phyloP scores from a whole-genome alignment of 2,888 invertebrate genomes.

The Agrotis ipsilon region DNA sequence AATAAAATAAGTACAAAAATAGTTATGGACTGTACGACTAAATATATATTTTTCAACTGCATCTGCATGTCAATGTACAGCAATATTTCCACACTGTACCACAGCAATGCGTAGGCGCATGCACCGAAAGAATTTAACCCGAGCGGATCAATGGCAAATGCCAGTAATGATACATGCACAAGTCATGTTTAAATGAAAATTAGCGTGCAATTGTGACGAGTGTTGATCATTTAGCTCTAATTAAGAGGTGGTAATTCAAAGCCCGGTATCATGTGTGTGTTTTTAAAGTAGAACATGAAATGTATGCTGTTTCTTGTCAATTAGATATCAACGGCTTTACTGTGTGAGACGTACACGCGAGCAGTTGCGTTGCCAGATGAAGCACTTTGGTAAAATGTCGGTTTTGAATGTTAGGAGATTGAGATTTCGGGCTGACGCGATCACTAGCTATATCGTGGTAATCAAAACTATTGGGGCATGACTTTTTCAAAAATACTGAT shows the following conservation, averaged over 20 bases:
- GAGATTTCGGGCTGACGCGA: not conserved
- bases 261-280: not conserved
- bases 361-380: not conserved
- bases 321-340: constrained; percentile 8
- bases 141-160: constrained; percentile 57
- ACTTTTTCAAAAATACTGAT: too few relatives aligned
- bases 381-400: not conserved
- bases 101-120: constrained; percentile 53
- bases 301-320: constrained; percentile 26
- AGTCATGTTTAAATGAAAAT: constrained; percentile 41
- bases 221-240: constrained; percentile 12
- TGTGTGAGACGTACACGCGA: constrained; percentile 24
- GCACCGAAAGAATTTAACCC: constrained; percentile 63
- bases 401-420: not conserved
- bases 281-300: constrained; percentile 8
- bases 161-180: constrained; percentile 44
- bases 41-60: too few relatives aligned
- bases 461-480: too few relatives aligned
- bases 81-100: constrained; percentile 12
- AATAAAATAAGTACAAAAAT: too few relatives aligned
- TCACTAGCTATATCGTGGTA: too few relatives aligned
- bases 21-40: too few relatives aligned
- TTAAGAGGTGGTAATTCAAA: constrained; percentile 24
- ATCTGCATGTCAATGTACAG: constrained; percentile 10
- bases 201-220: constrained; percentile 25